These are phyloP conservation scores for Harpalus rubripes DNA, from an alignment of 2,888 invertebrate species.

Conservation along the genomic window DNA sequence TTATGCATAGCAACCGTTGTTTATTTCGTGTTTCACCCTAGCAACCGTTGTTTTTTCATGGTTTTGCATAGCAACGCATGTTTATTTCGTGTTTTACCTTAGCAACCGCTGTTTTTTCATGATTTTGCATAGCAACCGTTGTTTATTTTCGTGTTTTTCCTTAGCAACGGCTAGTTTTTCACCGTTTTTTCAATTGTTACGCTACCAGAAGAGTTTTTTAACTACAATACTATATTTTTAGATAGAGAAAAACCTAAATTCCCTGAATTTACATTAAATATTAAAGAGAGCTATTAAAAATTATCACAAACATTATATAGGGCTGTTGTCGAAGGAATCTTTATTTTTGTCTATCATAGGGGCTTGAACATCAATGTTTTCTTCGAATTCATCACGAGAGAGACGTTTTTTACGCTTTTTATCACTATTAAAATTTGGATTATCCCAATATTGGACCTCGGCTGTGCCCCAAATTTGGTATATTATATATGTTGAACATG, in stretches of 20 bases:
- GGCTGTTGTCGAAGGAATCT: neutral
- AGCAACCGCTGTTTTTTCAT: conserved; percentile 1
- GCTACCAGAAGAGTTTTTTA: neutral
- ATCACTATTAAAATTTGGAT: conserved; percentile 6
- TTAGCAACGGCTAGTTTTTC: too few species aligned
- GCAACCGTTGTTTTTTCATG: neutral
- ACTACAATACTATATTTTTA: neutral
- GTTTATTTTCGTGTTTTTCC: neutral
- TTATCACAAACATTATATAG: conserved; percentile 19
- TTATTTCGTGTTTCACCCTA: too few species aligned
- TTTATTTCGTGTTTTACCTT: neutral
- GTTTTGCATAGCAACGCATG: too few species aligned
- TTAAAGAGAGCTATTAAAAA: conserved; percentile 9
- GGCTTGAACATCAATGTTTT: neutral
- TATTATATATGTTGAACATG: conserved; percentile 81
- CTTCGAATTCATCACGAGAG: conserved; percentile 1
- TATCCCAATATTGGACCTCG: conserved; percentile 76
- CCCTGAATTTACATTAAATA: conserved; percentile 11
- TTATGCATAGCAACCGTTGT: neutral
- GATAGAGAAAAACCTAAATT: conserved; percentile 15
- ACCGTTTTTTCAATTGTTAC: neutral
- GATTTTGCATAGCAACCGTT: neutral
- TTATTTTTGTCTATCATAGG: conserved; percentile 29
- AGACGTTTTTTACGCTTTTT: conserved; percentile 3
- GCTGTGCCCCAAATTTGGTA: conserved; percentile 85